Evolutionary conservation across 2,888 invertebrate genomes (phyloP), one percentile per base, ranked within the genome.

Genomic region (Stenichneumon culpator): DNA sequence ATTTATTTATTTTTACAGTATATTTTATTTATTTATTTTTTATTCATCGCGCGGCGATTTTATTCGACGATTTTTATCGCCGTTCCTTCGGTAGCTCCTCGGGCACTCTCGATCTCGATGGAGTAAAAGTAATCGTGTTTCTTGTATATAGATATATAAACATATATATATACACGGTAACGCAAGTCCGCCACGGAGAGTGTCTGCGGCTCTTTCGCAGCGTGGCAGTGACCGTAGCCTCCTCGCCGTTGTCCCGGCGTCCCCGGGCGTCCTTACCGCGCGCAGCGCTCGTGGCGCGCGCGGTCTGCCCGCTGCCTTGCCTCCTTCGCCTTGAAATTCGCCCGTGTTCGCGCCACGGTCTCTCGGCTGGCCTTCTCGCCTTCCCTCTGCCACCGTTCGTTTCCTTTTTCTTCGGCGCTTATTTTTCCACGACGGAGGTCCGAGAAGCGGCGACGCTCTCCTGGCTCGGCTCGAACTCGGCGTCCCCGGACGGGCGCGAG

Each of bases 101-200:
- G 86, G 88, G 87, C 89, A 91, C 90, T 92, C 91, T 90, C 92
- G 90, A 91, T 92, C 90, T 90, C 90, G 86, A 89, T 73, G 69
- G 70, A 86, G 84, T 84, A 87, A 86, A 87, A 87, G 86, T 87
- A 78, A 82, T 47, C 68, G 68, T 22, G 72, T 44, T 57, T 79
- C 67, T 44, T 44, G 11, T n/a, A 14, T 60, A 19, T 68, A 7
- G 14, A 14, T 14, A 44, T 44, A 44, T 44, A 11, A 9, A 36
- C 9, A 44, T 54, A n/a, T n/a, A 70, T 9, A 25, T 39, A n/a
- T n/a, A 11, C 57, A 9, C 22, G 11, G 11, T 28, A 65, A n/a
- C 2, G 63, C 9, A n/a, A 25, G 36, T 32, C 28, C n/a, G n/a
- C 22, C 16, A 25, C 25, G 19, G 60, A n/a, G 14, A 69, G 32